phyloP scores from a whole-genome alignment of 2,888 invertebrate genomes.

The Standfussiana lucernea region DNA sequence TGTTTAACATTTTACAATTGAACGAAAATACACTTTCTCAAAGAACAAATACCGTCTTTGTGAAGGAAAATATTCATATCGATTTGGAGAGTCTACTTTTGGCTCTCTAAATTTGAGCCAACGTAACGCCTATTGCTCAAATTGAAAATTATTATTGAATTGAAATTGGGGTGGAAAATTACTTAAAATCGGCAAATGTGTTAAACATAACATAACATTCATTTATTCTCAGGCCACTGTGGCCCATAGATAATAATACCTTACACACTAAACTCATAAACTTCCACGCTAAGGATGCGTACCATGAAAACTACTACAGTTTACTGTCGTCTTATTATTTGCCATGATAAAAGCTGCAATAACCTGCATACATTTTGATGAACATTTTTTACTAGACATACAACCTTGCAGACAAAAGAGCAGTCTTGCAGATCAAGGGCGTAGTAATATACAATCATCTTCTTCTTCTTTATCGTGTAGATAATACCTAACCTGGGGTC shows the following conservation, averaged over 20 bases:
- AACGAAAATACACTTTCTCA: neutral
- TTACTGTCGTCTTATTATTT: neutral
- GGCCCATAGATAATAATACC: too few relatives aligned
- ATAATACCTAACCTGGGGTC: too few relatives aligned
- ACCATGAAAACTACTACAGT: neutral
- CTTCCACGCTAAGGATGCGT: neutral
- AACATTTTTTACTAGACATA: too few relatives aligned
- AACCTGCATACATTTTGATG: too few relatives aligned
- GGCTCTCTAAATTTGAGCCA: conserved; percentile 14
- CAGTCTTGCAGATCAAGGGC: too few relatives aligned
- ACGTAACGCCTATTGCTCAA: too few relatives aligned
- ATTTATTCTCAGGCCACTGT: too few relatives aligned
- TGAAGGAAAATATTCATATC: conserved; percentile 25
- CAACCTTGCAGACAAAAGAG: neutral
- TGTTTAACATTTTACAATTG: neutral
- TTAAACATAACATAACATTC: too few relatives aligned
- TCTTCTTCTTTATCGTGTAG: neutral
- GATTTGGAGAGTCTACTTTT: conserved; percentile 22
- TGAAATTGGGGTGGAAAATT: neutral
- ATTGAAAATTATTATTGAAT: too few relatives aligned
- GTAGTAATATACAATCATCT: too few relatives aligned
- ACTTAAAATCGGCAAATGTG: neutral
- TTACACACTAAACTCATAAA: too few relatives aligned
- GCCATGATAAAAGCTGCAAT: neutral
- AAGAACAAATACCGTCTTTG: neutral